These are phyloP conservation scores for Cylas formicarius DNA, from an alignment of 1,140 invertebrate genomes.

Conservation along the genomic window DNA sequence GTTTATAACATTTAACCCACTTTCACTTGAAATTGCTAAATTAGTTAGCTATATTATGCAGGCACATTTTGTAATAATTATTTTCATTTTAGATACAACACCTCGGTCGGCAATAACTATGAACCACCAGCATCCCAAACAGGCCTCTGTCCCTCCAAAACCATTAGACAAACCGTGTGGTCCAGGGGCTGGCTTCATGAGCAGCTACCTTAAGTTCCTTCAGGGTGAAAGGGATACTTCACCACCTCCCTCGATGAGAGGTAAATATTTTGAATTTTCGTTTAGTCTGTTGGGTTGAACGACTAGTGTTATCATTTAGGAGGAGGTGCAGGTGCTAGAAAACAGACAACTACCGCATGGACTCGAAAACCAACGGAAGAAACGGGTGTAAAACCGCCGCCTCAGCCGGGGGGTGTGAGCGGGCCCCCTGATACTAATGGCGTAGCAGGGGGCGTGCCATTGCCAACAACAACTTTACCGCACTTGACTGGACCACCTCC, in stretches of 20 bases:
- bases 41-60: too few relatives aligned
- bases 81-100: conserved; percentile 27
- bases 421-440: conserved; percentile 20
- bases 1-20: too few relatives aligned
- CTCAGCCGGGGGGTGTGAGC: conserved; percentile 33
- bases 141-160: conserved; percentile 40
- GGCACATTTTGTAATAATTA: too few relatives aligned
- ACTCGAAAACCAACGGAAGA: conserved; percentile 18
- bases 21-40: too few relatives aligned
- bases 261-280: conserved; percentile 23
- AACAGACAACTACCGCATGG: conserved; percentile 17
- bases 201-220: conserved; percentile 75
- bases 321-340: conserved; percentile 19
- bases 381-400: conserved; percentile 38
- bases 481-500: conserved; percentile 17
- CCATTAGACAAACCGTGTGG: conserved; percentile 45
- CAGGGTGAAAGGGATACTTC: conserved; percentile 73
- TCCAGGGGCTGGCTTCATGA: conserved; percentile 71
- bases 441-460: conserved; percentile 27
- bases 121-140: conserved; percentile 24
- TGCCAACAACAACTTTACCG: conserved; percentile 25
- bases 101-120: conserved; percentile 27
- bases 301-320: neutral
- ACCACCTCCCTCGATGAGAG: conserved; percentile 59
- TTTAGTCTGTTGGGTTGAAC: neutral